phyloP scores from a whole-genome alignment of 2,888 invertebrate genomes.

The Ariolimax columbianus region DNA sequence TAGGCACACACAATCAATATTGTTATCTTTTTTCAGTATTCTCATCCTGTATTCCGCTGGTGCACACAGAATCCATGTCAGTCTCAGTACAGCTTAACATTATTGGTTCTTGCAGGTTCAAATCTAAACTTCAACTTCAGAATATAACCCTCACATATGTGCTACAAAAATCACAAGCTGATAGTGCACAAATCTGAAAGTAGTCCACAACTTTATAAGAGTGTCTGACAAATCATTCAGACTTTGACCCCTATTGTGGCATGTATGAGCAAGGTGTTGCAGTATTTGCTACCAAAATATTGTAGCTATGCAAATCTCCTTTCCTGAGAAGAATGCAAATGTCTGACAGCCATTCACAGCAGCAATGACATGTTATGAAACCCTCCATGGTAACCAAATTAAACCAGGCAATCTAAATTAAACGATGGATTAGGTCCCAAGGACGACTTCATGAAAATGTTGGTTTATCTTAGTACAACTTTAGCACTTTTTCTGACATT shows the following conservation, averaged over 20 bases:
- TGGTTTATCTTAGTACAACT: neutral
- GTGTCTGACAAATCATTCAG: neutral
- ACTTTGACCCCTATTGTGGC: neutral
- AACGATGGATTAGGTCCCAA: neutral
- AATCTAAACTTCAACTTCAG: too few relatives aligned
- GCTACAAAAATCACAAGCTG: neutral
- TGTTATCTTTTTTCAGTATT: too few relatives aligned
- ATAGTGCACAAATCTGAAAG: neutral
- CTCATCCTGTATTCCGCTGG: too few relatives aligned
- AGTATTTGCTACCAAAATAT: conserved; percentile 11
- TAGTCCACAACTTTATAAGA: neutral
- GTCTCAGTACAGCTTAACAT: too few relatives aligned
- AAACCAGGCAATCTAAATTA: conserved; percentile 7
- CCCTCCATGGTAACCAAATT: neutral
- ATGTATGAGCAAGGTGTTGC: conserved; percentile 32
- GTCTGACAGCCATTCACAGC: neutral
- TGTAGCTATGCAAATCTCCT: neutral
- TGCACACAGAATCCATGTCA: too few relatives aligned
- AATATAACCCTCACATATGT: too few relatives aligned
- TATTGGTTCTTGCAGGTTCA: too few relatives aligned
- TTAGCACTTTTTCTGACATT: neutral
- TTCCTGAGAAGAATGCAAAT: neutral
- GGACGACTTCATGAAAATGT: neutral
- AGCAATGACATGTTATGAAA: neutral
- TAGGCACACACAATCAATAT: too few relatives aligned